Base-by-base conservation (phyloP, 2,888 invertebrate genomes). In the Perithous albicinctus region DNA sequence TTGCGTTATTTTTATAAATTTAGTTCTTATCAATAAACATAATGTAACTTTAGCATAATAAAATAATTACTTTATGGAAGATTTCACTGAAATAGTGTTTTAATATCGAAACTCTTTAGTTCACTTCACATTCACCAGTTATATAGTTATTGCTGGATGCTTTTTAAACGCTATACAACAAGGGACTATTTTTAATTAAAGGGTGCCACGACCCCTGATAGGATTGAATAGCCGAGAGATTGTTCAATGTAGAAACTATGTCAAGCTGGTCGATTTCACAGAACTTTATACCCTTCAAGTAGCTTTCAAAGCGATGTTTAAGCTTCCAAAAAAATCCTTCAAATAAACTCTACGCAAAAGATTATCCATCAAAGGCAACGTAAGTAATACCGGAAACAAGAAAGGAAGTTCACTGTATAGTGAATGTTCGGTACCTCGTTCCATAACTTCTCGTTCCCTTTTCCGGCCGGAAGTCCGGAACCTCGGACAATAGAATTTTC, bases 401-500 rank as follows among this genome's bases (percentile, higher is more conserved):
- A 43, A 38, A 29, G 69, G 69, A 69, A 77, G 70, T 69, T 69
- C 29, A 46, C 48, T 46, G 76, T 56, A n/a, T n/a, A 66, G 75
- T 56, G 80, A 69, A 64, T 18, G 41, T 73, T 78, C 69, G 78
- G 26, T 72, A 78, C 18, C 41, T 20, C 56, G 12, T 43, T 43
- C 72, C 59, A 72, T 43, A 41, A 59, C 1, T 41, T 67, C 69
- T 29, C 18, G 26, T 56, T 43, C 66, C 43, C 72, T 59, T 74
- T 67, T 51, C 56, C 64, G 20, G 56, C 48, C 72, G 72, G 66
- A 82, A 78, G 73, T 76, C 63, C 78, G 73, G 59, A 61, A 66
- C 54, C 59, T 56, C 69, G 77, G 77, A 87, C 87, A 74, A 85
- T 87, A 89, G 89, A 90, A 91, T 91, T 91, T 91, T 89, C 87